phyloP scores from a whole-genome alignment of 2,113 vertebrate genomes.

The Solea solea region DNA sequence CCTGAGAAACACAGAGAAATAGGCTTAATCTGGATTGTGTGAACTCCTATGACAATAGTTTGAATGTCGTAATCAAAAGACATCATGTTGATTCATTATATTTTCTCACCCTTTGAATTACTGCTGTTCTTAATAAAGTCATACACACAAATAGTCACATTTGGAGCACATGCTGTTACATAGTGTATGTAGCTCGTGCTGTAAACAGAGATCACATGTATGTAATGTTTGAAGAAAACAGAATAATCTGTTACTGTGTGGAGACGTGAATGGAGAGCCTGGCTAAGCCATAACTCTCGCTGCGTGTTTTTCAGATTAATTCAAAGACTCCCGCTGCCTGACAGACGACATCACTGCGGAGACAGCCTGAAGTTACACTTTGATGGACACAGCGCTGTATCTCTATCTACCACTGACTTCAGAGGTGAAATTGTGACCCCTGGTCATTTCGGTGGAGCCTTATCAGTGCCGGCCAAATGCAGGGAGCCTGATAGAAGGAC shows the following conservation, averaged over 20 bases:
- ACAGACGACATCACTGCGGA: slow-evolving; percentile 69
- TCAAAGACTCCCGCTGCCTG: slow-evolving; percentile 67
- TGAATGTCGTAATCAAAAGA: too few relatives aligned
- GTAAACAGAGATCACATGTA: neutral
- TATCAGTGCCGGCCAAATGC: slow-evolving; percentile 69
- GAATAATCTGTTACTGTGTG: slow-evolving; percentile 31
- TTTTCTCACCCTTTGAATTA: too few relatives aligned
- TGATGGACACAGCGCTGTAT: slow-evolving; percentile 77
- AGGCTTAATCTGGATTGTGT: too few relatives aligned
- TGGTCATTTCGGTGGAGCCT: slow-evolving; percentile 65
- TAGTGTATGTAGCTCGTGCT: neutral
- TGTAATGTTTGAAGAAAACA: slow-evolving; percentile 13
- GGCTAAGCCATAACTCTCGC: slow-evolving; percentile 53
- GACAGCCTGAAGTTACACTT: slow-evolving; percentile 78
- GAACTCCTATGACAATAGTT: too few relatives aligned
- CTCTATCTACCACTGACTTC: slow-evolving; percentile 68
- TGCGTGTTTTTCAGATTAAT: slow-evolving; percentile 73
- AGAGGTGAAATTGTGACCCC: slow-evolving; percentile 70
- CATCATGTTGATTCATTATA: too few relatives aligned
- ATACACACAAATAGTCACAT: too few relatives aligned
- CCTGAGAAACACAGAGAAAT: too few relatives aligned
- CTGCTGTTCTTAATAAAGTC: too few relatives aligned
- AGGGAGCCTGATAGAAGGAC: slow-evolving; percentile 60
- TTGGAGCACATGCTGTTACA: neutral
- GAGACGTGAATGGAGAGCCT: slow-evolving; percentile 20